A percentile compares a stretch with the other conserved stretches of the same genome.
These are phyloP conservation scores for Ophion ventricosus DNA, from an alignment of 2,888 invertebrate genomes.

Conservation along the genomic window DNA sequence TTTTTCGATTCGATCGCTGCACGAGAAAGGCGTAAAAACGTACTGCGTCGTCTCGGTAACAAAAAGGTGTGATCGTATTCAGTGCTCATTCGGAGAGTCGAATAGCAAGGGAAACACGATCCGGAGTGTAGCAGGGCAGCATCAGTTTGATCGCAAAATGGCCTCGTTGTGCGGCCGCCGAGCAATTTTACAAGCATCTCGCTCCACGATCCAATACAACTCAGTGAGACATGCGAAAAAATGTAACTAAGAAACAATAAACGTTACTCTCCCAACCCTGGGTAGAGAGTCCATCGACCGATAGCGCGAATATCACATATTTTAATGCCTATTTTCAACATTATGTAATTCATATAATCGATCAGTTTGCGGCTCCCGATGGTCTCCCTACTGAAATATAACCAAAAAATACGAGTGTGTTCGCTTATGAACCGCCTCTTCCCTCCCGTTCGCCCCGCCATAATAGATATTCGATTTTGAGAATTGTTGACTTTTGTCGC, in stretches of 20 bases:
- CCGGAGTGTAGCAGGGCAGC: constrained; percentile 12
- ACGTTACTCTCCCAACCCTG: background rate
- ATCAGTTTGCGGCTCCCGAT: constrained; percentile 25
- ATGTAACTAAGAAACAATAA: constrained; percentile 54
- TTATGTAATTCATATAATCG: constrained; percentile 65
- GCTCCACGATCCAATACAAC: constrained; percentile 75
- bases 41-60: constrained; percentile 8
- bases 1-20: background rate
- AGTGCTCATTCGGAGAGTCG: constrained; percentile 6
- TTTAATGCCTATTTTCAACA: constrained; percentile 7
- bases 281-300: background rate
- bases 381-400: constrained; percentile 27
- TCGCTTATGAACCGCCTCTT: background rate
- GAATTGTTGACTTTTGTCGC: constrained; percentile 69
- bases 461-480: constrained; percentile 45
- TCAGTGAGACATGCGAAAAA: constrained; percentile 60
- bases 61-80: background rate
- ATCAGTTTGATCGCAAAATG: constrained; percentile 85
- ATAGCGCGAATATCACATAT: background rate
- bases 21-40: background rate
- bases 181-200: constrained; percentile 87
- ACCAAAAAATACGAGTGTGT: background rate
- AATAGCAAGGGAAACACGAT: background rate
- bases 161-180: constrained; percentile 91
- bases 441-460: background rate